These are phyloP conservation scores for Drosophila lini DNA, from an alignment of 1,140 invertebrate genomes.

Conservation along the genomic window DNA sequence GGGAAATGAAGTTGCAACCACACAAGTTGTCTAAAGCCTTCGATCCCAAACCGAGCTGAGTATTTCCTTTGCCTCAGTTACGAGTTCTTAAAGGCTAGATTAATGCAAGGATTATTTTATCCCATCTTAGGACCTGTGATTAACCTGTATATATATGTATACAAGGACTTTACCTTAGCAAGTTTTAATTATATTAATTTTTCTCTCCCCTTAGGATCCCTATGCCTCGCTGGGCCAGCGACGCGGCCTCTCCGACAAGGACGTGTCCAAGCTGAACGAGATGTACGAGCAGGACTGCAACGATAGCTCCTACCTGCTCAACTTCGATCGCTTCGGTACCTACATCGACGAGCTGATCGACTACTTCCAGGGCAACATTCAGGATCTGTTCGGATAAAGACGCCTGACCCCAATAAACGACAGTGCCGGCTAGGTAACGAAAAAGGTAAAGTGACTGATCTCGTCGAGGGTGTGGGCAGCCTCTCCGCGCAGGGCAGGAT, in stretches of 20 bases:
- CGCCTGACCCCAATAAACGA: conserved; percentile 34
- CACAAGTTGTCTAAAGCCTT: neutral
- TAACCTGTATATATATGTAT: neutral
- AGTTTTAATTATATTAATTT: neutral
- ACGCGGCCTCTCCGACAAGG: conserved; percentile 87
- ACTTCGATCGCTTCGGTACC: conserved; percentile 65
- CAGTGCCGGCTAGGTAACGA: conserved; percentile 63
- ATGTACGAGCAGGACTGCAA: conserved; percentile 87
- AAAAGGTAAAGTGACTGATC: conserved; percentile 86
- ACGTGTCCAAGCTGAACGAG: conserved; percentile 87
- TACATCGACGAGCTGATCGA: conserved; percentile 75
- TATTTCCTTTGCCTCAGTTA: neutral
- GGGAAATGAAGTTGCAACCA: neutral
- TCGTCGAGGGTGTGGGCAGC: conserved; percentile 85
- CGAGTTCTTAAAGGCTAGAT: neutral
- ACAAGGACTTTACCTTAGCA: neutral
- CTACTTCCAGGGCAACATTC: conserved; percentile 71
- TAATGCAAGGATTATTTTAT: neutral
- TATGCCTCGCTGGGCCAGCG: conserved; percentile 87
- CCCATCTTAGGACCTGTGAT: neutral
- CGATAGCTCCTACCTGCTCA: conserved; percentile 49
- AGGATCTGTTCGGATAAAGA: conserved; percentile 61
- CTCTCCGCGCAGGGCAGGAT: conserved; percentile 69
- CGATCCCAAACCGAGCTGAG: neutral
- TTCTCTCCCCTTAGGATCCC: conserved; percentile 58